phyloP scores from a whole-genome alignment of 1,140 invertebrate species.

The Pinna nobilis region DNA sequence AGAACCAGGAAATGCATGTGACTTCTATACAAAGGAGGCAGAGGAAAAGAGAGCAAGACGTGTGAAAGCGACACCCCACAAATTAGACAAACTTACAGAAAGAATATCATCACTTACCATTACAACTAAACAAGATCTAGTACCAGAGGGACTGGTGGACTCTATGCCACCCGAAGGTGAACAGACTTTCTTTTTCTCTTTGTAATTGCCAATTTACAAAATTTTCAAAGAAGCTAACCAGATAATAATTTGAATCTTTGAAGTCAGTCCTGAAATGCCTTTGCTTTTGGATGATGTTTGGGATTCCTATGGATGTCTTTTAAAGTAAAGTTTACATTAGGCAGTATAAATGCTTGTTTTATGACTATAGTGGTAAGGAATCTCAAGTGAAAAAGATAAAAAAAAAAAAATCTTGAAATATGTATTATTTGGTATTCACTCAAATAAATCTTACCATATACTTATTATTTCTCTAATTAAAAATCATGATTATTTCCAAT shows the following conservation, averaged over 20 bases:
- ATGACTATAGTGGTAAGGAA: too few relatives aligned
- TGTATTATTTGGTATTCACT: too few relatives aligned
- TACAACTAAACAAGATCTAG: slow-evolving; percentile 65
- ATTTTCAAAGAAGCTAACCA: not conserved
- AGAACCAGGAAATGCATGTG: slow-evolving; percentile 82
- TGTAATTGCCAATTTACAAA: not conserved
- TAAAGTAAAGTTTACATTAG: too few relatives aligned
- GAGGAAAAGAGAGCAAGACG: slow-evolving; percentile 39
- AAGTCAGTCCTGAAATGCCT: not conserved
- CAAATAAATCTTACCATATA: too few relatives aligned
- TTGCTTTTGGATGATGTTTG: too few relatives aligned
- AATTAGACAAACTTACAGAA: slow-evolving; percentile 74
- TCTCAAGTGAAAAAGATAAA: too few relatives aligned
- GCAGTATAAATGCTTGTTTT: too few relatives aligned
- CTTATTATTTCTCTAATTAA: not conserved
- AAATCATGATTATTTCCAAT: not conserved
- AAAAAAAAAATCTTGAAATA: too few relatives aligned
- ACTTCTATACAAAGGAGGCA: slow-evolving; percentile 66
- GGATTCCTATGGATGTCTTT: too few relatives aligned
- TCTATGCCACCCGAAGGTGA: slow-evolving; percentile 82
- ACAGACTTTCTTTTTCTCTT: slow-evolving; percentile 4
- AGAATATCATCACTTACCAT: slow-evolving; percentile 71
- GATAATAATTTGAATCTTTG: not conserved
- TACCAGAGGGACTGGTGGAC: slow-evolving; percentile 76
- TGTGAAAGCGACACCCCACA: slow-evolving; percentile 56